Percentiles rank a stretch among this genome's conserved stretches.
Evolutionary conservation across 2,113 vertebrate genomes (phyloP).

Genomic region (Lipophrys pholis): DNA sequence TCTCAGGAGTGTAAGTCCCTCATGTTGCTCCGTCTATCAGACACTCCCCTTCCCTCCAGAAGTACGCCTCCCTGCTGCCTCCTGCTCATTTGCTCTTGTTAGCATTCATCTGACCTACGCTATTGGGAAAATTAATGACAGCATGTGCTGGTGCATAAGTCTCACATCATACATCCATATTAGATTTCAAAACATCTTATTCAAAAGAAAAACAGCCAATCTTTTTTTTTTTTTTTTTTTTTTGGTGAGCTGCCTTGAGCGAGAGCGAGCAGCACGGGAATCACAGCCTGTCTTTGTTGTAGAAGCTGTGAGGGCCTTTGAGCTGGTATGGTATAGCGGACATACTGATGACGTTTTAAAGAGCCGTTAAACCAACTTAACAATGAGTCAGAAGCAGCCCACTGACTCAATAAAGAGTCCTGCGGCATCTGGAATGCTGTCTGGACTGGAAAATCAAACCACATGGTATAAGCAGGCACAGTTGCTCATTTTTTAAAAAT

Average conservation of each 20-base stretch:
- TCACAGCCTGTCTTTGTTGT: conserved; percentile 49
- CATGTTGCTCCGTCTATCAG: conserved; percentile 57
- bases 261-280: neutral
- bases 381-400: conserved; percentile 54
- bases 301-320: conserved; percentile 31
- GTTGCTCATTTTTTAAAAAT: neutral
- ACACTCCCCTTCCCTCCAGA: conserved; percentile 44
- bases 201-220: neutral
- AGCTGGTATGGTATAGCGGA: conserved; percentile 33
- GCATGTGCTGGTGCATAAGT: neutral
- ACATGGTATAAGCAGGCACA: conserved; percentile 12
- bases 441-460: conserved; percentile 36
- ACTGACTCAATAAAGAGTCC: conserved; percentile 59
- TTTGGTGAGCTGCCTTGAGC: neutral
- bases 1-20: conserved; percentile 54
- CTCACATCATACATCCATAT: conserved; percentile 18
- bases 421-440: conserved; percentile 43
- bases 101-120: conserved; percentile 51
- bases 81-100: conserved; percentile 61
- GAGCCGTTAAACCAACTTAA: conserved; percentile 57
- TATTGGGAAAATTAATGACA: conserved; percentile 41
- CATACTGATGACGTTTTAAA: conserved; percentile 60
- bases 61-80: conserved; percentile 34
- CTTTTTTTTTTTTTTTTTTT: too few species aligned
- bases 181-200: conserved; percentile 6